Evolutionary conservation across 2,113 vertebrate species (phyloP), one percentile per base, ranked within the genome.

Genomic region (Chamaea fasciata): DNA sequence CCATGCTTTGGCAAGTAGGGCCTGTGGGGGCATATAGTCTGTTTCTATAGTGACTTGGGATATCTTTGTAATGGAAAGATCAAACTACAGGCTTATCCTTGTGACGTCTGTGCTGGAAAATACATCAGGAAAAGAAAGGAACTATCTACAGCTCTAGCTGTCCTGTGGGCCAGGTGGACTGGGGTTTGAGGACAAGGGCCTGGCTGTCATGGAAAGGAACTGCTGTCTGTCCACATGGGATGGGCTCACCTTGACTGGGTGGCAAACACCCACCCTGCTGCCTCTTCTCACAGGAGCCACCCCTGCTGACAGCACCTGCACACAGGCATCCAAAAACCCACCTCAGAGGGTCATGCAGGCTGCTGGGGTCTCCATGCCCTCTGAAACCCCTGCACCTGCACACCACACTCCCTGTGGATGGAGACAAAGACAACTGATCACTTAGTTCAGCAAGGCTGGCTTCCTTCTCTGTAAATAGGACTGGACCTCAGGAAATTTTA

Each of bases 391-490:
- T 42, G 59, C n/a, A 37, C 50, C 47, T 55, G 33, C 63, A 35
- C 35, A 7, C 31, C 49, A 19, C 0, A 0, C 49, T 75, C 26
- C 37, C 49, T 41, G n/a, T 6, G 31, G 15, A 47, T 30, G 15
- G 10, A 55, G 50, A 68, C 13, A 49, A 33, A 28, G 28, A n/a
- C n/a, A 33, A 17, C 10, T 13, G 18, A 22, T 14, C 17, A 2
- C 23, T 35, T 17, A 9, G 27, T 62, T 62, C n/a, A 33, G 30
- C 13, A 76, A 24, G 37, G 11, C 41, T 83, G 13, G 8, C 27
- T 68, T 63, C 35, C 47, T 71, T 52, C 23, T 30, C 74, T 60
- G 44, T 21, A 31, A 31, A n/a, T 7, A 31, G 7, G 12, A 9
- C 24, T 27, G 33, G 15, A 2, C 22, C 47, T 67, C 69, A 41